Conservation (phyloP, 2,113 vertebrate species). For the Melanerpes formicivorus region DNA sequence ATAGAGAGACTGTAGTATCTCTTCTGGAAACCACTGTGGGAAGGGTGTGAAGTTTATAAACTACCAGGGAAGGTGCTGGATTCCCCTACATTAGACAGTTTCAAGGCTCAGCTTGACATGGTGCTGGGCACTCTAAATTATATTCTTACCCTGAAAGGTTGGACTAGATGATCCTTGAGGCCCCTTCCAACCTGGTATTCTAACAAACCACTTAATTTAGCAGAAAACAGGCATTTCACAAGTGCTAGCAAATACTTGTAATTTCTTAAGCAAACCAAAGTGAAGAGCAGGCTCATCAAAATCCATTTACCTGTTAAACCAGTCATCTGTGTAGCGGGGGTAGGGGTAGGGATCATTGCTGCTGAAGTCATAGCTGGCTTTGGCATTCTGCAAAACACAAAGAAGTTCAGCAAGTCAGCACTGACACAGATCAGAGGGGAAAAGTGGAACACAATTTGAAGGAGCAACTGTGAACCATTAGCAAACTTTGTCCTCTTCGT, state of each 20-base stretch:
- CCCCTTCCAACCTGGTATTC: too few species aligned
- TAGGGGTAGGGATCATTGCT: slow-evolving; percentile 98
- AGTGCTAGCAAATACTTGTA: neutral
- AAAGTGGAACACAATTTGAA: neutral
- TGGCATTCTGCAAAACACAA: slow-evolving; percentile 91
- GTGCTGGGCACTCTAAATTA: too few species aligned
- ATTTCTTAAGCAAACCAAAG: neutral
- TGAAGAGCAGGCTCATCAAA: neutral
- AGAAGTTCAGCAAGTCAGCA: neutral
- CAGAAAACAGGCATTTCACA: neutral
- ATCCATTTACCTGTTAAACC: slow-evolving; percentile 96
- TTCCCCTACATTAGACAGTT: too few species aligned
- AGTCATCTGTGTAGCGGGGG: slow-evolving; percentile 97
- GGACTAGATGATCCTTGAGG: too few species aligned
- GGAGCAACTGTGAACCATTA: neutral
- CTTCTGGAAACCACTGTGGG: neutral
- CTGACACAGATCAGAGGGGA: neutral
- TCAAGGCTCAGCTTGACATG: too few species aligned
- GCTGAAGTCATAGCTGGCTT: slow-evolving; percentile 99
- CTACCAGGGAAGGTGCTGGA: too few species aligned
- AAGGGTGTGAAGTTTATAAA: too few species aligned
- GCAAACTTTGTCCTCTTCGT: neutral
- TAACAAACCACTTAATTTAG: neutral
- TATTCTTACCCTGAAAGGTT: too few species aligned
- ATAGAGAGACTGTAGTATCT: neutral